Conservation (phyloP, 1,140 invertebrate genomes). For the Adoxophyes honmai region DNA sequence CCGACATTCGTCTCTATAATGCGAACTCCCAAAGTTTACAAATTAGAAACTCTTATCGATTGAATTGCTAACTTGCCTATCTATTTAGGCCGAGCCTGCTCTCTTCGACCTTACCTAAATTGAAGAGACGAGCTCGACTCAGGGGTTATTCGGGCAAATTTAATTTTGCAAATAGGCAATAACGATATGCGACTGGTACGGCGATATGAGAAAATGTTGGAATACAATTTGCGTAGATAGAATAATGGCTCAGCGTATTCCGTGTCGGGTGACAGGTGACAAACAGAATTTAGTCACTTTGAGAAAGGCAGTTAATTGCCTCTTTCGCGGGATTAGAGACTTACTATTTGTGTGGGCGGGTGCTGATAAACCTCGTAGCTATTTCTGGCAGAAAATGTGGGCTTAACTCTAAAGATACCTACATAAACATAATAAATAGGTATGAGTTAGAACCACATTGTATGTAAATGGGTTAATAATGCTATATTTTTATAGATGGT, state of each 20-base stretch:
- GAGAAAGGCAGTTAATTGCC: neutral
- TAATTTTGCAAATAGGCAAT: conserved; percentile 15
- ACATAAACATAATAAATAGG: too few species aligned
- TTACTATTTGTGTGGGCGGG: too few species aligned
- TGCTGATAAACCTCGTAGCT: too few species aligned
- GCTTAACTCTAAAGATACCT: too few species aligned
- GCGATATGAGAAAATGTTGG: conserved; percentile 14
- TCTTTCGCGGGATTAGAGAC: neutral
- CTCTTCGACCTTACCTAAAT: conserved; percentile 14
- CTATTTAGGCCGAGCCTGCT: conserved; percentile 5
- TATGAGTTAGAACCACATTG: too few species aligned
- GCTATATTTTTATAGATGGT: too few species aligned
- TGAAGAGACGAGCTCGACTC: conserved; percentile 14
- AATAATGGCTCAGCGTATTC: neutral
- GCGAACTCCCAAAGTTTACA: conserved; percentile 30
- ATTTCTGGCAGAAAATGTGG: too few species aligned
- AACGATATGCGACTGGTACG: conserved; percentile 13
- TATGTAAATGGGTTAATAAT: too few species aligned
- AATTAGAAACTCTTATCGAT: conserved; percentile 31
- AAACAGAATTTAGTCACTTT: conserved; percentile 3
- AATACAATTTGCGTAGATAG: conserved; percentile 9
- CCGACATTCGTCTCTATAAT: conserved; percentile 43
- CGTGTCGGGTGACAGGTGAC: neutral
- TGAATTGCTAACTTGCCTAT: conserved; percentile 22
- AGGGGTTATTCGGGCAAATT: conserved; percentile 14